Percentiles rank a stretch among this genome's conserved stretches.
Conservation (phyloP, 2,888 invertebrate genomes). For the Tanaodytes sp. region DNA sequence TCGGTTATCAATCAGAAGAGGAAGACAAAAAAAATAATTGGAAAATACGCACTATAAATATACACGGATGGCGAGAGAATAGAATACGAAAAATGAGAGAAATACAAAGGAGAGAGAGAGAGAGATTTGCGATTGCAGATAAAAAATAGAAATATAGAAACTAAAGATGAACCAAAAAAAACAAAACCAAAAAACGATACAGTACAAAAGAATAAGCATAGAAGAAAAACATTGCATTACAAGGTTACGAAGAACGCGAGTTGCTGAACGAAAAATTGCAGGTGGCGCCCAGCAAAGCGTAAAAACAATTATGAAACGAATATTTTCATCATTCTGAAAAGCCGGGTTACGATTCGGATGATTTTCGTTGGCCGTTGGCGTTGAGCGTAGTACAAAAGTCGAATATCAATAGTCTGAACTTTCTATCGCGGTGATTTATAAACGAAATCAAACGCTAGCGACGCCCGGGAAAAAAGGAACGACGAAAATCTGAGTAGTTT, state of each 20-base stretch:
- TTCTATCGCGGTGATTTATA: conserved; percentile 32
- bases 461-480: too few species aligned
- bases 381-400: conserved; percentile 10
- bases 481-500: too few species aligned
- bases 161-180: too few species aligned
- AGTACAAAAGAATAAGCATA: too few species aligned
- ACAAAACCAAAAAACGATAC: too few species aligned
- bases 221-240: too few species aligned
- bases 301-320: neutral
- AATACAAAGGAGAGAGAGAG: neutral
- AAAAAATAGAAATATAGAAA: too few species aligned
- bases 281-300: neutral
- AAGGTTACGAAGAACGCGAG: too few species aligned
- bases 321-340: neutral
- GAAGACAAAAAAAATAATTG: neutral
- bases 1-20: neutral
- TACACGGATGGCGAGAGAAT: too few species aligned
- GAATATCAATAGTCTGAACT: conserved; percentile 21
- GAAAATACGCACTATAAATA: neutral
- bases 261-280: neutral
- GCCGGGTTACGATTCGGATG: too few species aligned
- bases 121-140: neutral
- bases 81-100: neutral
- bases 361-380: too few species aligned
- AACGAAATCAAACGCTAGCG: conserved; percentile 25